A percentile compares a stretch with the other conserved stretches of the same genome.
Conservation (phyloP, 2,113 vertebrate genomes). For the Corythaeola cristata region DNA sequence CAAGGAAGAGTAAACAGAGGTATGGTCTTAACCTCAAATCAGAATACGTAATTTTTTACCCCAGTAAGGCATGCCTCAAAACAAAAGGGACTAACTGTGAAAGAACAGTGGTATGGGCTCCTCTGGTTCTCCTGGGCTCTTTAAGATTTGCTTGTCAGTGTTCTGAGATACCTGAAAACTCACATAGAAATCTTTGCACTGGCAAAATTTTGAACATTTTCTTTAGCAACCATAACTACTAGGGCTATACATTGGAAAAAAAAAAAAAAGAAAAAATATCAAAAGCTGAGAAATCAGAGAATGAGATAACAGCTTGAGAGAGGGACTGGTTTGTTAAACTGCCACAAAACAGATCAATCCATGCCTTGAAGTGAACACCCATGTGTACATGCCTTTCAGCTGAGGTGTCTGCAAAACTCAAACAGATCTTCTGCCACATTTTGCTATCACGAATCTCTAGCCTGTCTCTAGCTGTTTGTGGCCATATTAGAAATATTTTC, state of each 20-base stretch:
- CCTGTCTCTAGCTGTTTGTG: neutral
- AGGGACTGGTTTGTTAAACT: neutral
- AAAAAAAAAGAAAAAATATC: neutral
- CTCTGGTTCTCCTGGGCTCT: neutral
- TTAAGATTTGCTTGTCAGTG: neutral
- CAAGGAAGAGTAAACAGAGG: neutral
- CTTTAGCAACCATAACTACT: neutral
- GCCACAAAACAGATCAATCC: constrained; percentile 30
- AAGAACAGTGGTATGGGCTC: neutral
- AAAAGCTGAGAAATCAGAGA: constrained; percentile 1
- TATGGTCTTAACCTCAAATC: neutral
- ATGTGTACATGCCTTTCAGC: constrained; percentile 10
- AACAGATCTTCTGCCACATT: constrained; percentile 7
- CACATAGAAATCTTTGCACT: neutral
- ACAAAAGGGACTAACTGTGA: neutral
- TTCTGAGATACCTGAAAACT: neutral
- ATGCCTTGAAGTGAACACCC: constrained; percentile 55
- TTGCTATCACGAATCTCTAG: neutral
- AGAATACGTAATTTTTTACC: neutral
- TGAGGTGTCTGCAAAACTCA: constrained; percentile 19
- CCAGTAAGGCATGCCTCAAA: neutral
- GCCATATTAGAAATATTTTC: neutral
- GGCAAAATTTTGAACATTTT: neutral
- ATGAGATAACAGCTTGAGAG: constrained; percentile 42
- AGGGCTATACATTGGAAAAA: neutral